Evolutionary conservation across 2,888 invertebrate genomes (phyloP), one percentile per base, ranked within the genome.

Genomic region (Ptilodon capucinus): DNA sequence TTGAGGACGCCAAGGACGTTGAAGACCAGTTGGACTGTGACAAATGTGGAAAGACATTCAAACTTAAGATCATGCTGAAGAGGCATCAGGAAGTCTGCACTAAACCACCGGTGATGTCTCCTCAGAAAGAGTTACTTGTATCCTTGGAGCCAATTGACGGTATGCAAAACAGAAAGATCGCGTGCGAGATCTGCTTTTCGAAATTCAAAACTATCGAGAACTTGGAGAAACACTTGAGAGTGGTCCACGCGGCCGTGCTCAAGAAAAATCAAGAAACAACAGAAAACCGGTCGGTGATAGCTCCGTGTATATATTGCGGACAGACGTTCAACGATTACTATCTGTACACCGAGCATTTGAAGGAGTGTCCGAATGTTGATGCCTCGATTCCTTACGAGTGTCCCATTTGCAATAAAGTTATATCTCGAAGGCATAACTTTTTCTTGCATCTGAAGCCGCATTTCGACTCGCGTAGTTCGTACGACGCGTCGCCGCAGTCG

Each of bases 11-110:
- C 0, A 51, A 50, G 0, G 81, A 82, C 13, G 73, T 69, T 1
- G 85, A 85, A 4, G 82, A 86, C 32, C 82, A 83, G 51, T 60
- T 86, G 11, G 68, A 59, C 6, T 91, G 91, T 46, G 76, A 84
- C 0, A 81, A 75, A 54, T 91, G 91, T 50, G 80, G 76, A 0
- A 89, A 84, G 55, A 77, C 75, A 0, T 91, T 91, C 58, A 91
- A 91, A 64, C 63, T 91, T 38, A 89, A 91, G 46, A 91, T 91
- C 43, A 91, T 91, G 91, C 58, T 91, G 40, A 91, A 90, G 41
- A 78, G 90, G 0, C 91, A 91, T 51, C 54, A 68, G 14, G 84
- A 84, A 9, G 49, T 71, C 0, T 91, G 91, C 48, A 68, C 68
- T 0, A 77, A 71, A 21, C 40, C 67, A 2, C 69, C 72, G 4